Evolutionary conservation across 2,113 vertebrate genomes (phyloP).

Genomic region (Antechinus flavipes): DNA sequence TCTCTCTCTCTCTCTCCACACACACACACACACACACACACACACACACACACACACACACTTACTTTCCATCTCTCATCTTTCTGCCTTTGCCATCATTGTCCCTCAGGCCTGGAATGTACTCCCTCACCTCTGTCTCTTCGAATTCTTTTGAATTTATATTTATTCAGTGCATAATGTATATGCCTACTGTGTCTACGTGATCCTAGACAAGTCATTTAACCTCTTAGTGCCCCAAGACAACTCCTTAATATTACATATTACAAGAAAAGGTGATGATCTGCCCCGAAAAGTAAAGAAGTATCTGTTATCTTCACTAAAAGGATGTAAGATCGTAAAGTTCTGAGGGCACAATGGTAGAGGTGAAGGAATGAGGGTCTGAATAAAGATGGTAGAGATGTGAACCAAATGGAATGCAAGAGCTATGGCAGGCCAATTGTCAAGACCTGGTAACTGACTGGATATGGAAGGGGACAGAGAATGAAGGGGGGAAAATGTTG

Average conservation of each 20-base stretch:
- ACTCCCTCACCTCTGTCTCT: background rate
- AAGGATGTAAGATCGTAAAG: background rate
- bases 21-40: too few species aligned
- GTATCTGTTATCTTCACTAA: background rate
- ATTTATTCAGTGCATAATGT: background rate
- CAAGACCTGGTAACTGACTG: too few species aligned
- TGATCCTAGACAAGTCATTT: background rate
- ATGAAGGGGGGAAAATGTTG: too few species aligned
- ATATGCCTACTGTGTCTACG: background rate
- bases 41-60: too few species aligned
- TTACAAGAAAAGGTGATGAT: background rate
- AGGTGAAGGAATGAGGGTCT: background rate
- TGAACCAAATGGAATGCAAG: too few species aligned
- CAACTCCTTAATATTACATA: background rate
- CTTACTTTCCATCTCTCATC: too few species aligned
- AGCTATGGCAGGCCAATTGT: background rate
- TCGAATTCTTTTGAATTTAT: background rate
- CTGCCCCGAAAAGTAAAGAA: background rate
- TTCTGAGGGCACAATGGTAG: too few species aligned
- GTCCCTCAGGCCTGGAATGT: background rate
- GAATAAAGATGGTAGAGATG: background rate
- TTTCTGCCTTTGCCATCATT: background rate
- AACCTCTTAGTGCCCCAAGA: background rate
- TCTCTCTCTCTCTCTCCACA: too few species aligned
- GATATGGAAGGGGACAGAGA: background rate